A percentile compares a stretch with the other conserved stretches of the same genome.
These are phyloP conservation scores for Temnopleurus reevesii DNA, from an alignment of 53 echinoderm and acorn worm genomes.

Conservation along the genomic window DNA sequence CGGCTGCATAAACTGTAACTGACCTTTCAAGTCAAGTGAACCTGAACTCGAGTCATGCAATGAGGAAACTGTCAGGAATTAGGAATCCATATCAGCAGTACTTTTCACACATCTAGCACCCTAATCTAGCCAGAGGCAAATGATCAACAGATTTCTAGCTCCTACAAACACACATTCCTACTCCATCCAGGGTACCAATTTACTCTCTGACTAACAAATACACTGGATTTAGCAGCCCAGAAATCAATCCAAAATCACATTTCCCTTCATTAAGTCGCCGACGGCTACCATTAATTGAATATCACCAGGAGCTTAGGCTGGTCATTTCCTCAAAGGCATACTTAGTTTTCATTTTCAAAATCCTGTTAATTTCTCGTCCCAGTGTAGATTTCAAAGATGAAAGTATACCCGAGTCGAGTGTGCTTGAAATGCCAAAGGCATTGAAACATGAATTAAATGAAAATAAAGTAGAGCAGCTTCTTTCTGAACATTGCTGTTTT, in stretches of 20 bases:
- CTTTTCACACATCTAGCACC: background rate
- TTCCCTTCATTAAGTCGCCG: constrained; percentile 4
- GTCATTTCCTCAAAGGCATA: constrained; percentile 25
- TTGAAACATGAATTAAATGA: background rate
- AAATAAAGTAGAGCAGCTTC: background rate
- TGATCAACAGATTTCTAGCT: background rate
- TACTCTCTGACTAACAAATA: background rate
- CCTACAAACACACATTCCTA: constrained; percentile 14
- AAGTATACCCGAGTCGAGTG: background rate
- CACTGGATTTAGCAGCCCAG: background rate
- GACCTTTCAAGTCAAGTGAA: no score
- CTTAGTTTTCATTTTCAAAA: background rate
- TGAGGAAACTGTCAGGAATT: background rate
- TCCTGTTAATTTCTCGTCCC: background rate
- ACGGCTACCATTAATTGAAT: constrained; percentile 25
- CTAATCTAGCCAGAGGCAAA: background rate
- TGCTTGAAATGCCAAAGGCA: background rate
- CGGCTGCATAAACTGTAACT: no score
- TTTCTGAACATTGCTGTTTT: background rate
- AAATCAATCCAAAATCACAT: constrained; percentile 41
- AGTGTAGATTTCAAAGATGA: background rate
- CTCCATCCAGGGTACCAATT: background rate
- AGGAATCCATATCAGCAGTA: background rate
- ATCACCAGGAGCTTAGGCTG: background rate
- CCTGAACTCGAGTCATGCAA: background rate